Base-by-base conservation (phyloP, 2,113 vertebrate species). In the Aptenodytes patagonicus region DNA sequence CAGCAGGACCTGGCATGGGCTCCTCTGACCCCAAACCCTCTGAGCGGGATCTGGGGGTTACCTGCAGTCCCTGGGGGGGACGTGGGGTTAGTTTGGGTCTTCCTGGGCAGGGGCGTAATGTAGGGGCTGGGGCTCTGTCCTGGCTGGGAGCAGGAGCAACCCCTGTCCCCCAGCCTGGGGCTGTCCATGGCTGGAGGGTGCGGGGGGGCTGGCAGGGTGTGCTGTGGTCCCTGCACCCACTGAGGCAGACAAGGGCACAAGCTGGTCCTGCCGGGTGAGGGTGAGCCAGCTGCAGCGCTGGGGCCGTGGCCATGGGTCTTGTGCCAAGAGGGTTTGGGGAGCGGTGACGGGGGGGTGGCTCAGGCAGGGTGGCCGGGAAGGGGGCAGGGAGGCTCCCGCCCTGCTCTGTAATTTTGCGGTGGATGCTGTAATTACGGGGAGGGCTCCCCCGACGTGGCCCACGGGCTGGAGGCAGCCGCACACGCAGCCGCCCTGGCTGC, bases 371-470 rank as follows among this genome's bases (percentile, higher is more conserved):
- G 94, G 93, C 91, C 79, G 0, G 93, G 85, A 81, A 88, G 64
- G 92, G 73, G 80, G 83, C 82, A 88, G 92, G 87, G 82, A 86
- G 75, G 73, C 60, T 96, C 72, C 10, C 1, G 40, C 76, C 80
- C 58, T 80, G 54, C 89, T 88, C 83, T 95, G 2, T 93, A 95
- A 95, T 96, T 92, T 91, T 93, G 83, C 19, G 62, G 92, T 2
- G n/a, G 87, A 95, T 83, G 79, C 87, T 38, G 57, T 94, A 96
- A 96, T 95, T 94, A 90, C 0, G 61, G 75, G 83, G 76, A 92
- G 61, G 57, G 87, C 87, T 92, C 75, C 65, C 54, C 66, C 6
- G 2, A 78, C 65, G 10, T 4, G 38, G 69, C 86, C 89, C 4
- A 4, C 17, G 25, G 87, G 76, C 6, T 8, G 81, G 83, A 87